Conservation (phyloP, 2,797 vertebrate genomes). For the Muscicapa striata region DNA sequence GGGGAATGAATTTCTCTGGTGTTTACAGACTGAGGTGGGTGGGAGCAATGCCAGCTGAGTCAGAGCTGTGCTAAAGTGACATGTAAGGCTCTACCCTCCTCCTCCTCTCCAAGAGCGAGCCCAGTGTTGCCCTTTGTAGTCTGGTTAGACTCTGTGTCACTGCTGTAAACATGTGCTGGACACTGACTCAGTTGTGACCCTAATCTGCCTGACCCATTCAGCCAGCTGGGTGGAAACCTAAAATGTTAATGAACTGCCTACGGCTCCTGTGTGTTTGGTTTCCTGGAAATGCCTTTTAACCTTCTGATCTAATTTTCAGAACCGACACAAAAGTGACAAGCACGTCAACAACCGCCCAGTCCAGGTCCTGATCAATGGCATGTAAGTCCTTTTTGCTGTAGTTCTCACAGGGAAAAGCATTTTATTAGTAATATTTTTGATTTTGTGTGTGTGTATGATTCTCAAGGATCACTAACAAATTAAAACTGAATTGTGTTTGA, state of each 20-base stretch:
- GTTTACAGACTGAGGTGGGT: background rate
- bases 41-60: background rate
- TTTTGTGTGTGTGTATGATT: background rate
- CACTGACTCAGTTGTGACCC: background rate
- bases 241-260: background rate
- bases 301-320: conserved; percentile 72
- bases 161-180: background rate
- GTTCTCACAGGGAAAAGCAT: background rate
- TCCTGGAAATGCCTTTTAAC: background rate
- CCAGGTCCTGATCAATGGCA: conserved; percentile 84
- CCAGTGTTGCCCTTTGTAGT: rapidly evolving
- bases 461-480: background rate
- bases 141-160: background rate
- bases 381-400: conserved; percentile 78
- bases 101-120: background rate
- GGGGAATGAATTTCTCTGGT: background rate
- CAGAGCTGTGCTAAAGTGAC: background rate
- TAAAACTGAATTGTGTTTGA: background rate
- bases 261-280: background rate
- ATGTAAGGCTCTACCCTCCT: background rate
- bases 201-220: background rate
- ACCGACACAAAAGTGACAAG: conserved; percentile 88
- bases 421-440: background rate
- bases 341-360: conserved; percentile 92
- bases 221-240: background rate